Evolutionary conservation across 2,113 vertebrate genomes (phyloP), one percentile per base, ranked within the genome.

Genomic region (Noctilio leporinus): DNA sequence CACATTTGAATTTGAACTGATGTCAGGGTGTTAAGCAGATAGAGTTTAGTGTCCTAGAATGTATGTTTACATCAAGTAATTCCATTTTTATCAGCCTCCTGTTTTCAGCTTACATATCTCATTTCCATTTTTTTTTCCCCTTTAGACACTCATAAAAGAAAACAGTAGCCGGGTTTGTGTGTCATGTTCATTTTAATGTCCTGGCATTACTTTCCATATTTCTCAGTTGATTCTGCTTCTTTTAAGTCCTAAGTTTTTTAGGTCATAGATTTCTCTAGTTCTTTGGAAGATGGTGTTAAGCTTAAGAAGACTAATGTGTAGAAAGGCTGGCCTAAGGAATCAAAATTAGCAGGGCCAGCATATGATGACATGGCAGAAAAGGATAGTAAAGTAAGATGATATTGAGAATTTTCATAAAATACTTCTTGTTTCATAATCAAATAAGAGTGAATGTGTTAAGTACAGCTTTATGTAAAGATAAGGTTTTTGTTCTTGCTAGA

Each of bases 381-480:
- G 80, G 77, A 57, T 33, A 80, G 69, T 26, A 51, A 84, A 70
- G 91, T 49, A 73, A 0, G 3, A 53, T 92, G 77, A 24, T 73
- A 38, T n/a, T 15, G 97, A 94, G 49, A 73, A 12, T 80, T 76
- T 96, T 95, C 89, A 97, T 51, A 95, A 95, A 96, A 55, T 55
- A 53, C 7, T 51, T 7, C 55, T 75, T 53, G 51, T 47, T 65
- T 95, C 49, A 49, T 96, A 95, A 97, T 97, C 87, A 90, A 89
- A 38, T 93, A 94, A 92, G 80, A 89, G 28, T n/a, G 78, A 93
- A 91, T 94, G 96, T 86, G 91, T 96, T 67, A 65, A 95, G 59
- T 85, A 49, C 78, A 95, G 78, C 92, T 98, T 95, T 97, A n/a
- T 35, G 80, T 88, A 90, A 88, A 94, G 94, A 92, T 47, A 90